These are phyloP conservation scores for Pomacea canaliculata DNA, from an alignment of 2,888 invertebrate species.

Conservation along the genomic window DNA sequence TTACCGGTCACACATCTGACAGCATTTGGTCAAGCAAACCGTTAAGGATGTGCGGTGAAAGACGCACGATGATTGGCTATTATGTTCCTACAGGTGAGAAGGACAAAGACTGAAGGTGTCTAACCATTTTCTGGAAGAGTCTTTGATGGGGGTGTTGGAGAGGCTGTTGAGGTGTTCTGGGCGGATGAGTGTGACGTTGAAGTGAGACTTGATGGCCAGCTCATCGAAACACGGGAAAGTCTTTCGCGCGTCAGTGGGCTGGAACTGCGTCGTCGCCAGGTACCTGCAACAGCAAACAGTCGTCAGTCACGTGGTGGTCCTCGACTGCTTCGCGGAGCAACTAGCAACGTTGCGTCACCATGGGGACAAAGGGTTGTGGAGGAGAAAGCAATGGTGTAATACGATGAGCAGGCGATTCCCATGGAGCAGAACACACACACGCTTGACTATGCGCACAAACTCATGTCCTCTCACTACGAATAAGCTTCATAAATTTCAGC, in stretches of 20 bases:
- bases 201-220: conserved; percentile 86
- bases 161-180: conserved; percentile 44
- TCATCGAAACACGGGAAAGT: conserved; percentile 97
- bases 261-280: conserved; percentile 87
- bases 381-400: no score
- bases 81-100: no score
- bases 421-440: no score
- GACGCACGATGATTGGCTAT: no score
- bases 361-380: background rate
- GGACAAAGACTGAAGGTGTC: background rate
- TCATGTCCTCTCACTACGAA: no score
- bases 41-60: no score
- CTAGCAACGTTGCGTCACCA: background rate
- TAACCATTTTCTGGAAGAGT: conserved; percentile 15
- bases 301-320: no score
- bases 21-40: no score
- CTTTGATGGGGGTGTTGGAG: conserved; percentile 52
- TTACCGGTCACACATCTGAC: no score
- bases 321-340: background rate
- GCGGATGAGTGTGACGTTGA: conserved; percentile 80
- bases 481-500: no score
- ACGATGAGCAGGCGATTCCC: no score
- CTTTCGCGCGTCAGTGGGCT: conserved; percentile 91
- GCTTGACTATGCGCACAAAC: no score
- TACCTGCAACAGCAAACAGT: conserved; percentile 31